A percentile compares a stretch with the other conserved stretches of the same genome.
Conservation (phyloP, 2,113 vertebrate species). For the Donacobius atricapilla region DNA sequence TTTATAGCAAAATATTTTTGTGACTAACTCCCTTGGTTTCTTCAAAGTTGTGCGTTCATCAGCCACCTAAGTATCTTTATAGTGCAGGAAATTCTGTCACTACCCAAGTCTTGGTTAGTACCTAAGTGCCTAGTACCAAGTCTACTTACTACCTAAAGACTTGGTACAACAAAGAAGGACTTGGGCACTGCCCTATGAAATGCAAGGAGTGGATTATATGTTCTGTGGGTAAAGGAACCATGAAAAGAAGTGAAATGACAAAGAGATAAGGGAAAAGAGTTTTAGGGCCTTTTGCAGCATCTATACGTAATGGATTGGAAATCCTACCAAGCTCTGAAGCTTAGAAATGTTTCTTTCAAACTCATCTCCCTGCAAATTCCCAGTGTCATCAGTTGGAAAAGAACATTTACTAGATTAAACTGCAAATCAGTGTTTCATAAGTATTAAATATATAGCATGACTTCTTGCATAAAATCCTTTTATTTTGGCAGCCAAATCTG, state of each 20-base stretch:
- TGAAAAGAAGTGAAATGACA: neutral
- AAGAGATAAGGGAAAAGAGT: neutral
- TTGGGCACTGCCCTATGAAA: neutral
- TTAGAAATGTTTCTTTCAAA: neutral
- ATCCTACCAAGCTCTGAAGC: neutral
- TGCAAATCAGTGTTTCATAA: neutral
- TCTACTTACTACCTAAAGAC: neutral
- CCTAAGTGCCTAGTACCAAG: neutral
- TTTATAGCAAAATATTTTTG: neutral
- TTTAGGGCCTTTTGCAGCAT: neutral
- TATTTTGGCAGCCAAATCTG: neutral
- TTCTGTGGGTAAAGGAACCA: neutral
- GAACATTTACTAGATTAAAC: neutral
- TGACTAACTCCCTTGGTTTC: neutral
- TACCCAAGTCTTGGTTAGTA: neutral
- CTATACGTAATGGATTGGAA: neutral
- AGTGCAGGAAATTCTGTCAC: neutral
- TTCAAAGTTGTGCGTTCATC: neutral
- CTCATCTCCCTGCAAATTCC: neutral
- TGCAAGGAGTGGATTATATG: neutral
- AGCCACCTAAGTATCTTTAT: neutral
- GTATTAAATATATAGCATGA: neutral
- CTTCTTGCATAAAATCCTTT: neutral
- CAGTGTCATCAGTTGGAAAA: neutral
- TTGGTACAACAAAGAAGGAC: neutral